Conservation (phyloP, 2,113 vertebrate genomes). For the Barbus barbus region DNA sequence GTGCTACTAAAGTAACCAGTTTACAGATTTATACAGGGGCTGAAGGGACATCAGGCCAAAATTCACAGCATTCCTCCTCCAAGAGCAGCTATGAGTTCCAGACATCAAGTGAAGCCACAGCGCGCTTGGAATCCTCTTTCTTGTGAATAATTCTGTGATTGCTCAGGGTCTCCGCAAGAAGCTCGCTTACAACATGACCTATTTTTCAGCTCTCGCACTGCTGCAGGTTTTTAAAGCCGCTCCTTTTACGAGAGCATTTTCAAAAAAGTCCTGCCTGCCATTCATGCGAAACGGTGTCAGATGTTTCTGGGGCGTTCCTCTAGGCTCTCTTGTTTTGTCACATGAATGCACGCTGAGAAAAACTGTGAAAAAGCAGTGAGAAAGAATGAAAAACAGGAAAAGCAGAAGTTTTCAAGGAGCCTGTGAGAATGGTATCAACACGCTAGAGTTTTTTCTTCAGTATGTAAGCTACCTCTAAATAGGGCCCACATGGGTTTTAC, state of each 20-base stretch:
- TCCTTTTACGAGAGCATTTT: constrained; percentile 59
- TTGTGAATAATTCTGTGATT: constrained; percentile 66
- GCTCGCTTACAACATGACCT: constrained; percentile 70
- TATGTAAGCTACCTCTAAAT: constrained; percentile 55
- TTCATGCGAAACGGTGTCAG: constrained; percentile 61
- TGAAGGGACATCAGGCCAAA: constrained; percentile 14
- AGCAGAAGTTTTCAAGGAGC: constrained; percentile 42
- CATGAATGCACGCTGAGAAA: constrained; percentile 18
- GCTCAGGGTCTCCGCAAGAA: constrained; percentile 66
- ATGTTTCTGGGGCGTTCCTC: constrained; percentile 62
- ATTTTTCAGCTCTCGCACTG: constrained; percentile 67
- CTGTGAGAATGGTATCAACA: constrained; percentile 44
- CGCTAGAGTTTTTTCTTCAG: neutral
- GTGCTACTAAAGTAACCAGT: neutral
- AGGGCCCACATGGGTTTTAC: constrained; percentile 55
- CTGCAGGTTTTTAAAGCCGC: constrained; percentile 62
- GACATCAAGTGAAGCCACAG: constrained; percentile 35
- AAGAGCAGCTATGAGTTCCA: constrained; percentile 13
- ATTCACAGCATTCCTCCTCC: neutral
- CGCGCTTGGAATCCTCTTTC: constrained; percentile 38
- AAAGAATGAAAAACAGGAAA: constrained; percentile 10
- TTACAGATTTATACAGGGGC: neutral
- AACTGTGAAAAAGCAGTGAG: neutral
- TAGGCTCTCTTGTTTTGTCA: constrained; percentile 51
- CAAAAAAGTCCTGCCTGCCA: constrained; percentile 59